Conservation (phyloP, 2,113 vertebrate genomes). For the Callochromis pleurospilus region DNA sequence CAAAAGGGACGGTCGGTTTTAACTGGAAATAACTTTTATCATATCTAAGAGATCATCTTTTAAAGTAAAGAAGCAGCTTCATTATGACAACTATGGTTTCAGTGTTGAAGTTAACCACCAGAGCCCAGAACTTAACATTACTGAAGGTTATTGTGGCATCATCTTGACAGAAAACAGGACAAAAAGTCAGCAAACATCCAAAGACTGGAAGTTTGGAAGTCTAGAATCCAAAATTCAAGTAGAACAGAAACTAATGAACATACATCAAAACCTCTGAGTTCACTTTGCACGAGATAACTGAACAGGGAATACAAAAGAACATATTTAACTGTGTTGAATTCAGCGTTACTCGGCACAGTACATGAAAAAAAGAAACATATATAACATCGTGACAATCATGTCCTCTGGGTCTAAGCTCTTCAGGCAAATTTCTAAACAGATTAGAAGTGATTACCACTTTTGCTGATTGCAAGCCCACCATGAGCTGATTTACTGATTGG, state of each 20-base stretch:
- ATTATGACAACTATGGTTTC: not conserved
- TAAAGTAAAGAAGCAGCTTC: not conserved
- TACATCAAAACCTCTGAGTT: rapidly evolving
- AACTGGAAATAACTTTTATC: not conserved
- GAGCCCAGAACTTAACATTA: not conserved
- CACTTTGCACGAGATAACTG: not conserved
- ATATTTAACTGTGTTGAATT: not conserved
- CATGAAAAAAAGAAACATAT: not conserved
- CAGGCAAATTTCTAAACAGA: not conserved
- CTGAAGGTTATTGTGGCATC: not conserved
- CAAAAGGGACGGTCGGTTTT: not conserved
- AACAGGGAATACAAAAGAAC: not conserved
- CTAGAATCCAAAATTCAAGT: not conserved
- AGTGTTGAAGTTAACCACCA: not conserved
- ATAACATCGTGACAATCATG: not conserved
- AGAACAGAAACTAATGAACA: rapidly evolving
- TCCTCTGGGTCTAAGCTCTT: not conserved
- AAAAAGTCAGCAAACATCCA: not conserved
- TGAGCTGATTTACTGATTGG: not conserved
- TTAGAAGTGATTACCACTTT: not conserved
- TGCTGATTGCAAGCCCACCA: conserved; percentile 10
- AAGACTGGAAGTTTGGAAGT: not conserved
- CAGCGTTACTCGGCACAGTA: not conserved
- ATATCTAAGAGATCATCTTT: not conserved
- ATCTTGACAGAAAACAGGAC: not conserved